These are phyloP conservation scores for Poecilia latipinna DNA, from an alignment of 2,113 vertebrate genomes.

Conservation along the genomic window DNA sequence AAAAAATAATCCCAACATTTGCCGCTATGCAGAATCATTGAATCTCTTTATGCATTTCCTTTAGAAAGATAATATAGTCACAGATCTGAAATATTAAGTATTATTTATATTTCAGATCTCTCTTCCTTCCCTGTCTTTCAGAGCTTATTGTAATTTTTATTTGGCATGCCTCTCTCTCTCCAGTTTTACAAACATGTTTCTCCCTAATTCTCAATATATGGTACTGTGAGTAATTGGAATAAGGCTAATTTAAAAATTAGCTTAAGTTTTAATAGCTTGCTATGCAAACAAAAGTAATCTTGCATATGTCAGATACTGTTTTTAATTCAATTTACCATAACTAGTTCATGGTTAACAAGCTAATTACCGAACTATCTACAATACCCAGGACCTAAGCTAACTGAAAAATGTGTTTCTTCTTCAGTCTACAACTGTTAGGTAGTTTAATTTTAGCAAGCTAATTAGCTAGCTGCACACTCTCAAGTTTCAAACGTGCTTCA, in stretches of 20 bases:
- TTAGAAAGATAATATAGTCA: background rate
- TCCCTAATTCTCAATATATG: background rate
- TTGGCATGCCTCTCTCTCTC: background rate
- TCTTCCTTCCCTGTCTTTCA: background rate
- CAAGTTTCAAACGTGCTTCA: too few relatives aligned
- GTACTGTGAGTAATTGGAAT: too few relatives aligned
- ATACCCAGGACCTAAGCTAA: background rate
- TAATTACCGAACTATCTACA: background rate
- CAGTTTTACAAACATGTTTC: background rate
- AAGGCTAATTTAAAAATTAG: too few relatives aligned
- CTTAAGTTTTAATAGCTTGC: too few relatives aligned
- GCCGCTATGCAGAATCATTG: background rate
- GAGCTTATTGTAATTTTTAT: too few relatives aligned
- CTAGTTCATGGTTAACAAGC: too few relatives aligned
- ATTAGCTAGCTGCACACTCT: too few relatives aligned
- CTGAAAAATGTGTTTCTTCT: background rate
- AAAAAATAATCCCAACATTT: slow-evolving; percentile 26
- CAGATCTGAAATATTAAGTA: too few relatives aligned
- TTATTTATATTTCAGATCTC: background rate
- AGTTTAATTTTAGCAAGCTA: too few relatives aligned
- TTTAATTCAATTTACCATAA: too few relatives aligned
- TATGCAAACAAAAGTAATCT: background rate
- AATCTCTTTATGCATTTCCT: background rate
- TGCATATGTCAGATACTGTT: too few relatives aligned
- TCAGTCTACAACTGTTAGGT: too few relatives aligned